Evolutionary conservation across 2,113 vertebrate species (phyloP), one percentile per base, ranked within the genome.

Genomic region (Barnardius zonarius): DNA sequence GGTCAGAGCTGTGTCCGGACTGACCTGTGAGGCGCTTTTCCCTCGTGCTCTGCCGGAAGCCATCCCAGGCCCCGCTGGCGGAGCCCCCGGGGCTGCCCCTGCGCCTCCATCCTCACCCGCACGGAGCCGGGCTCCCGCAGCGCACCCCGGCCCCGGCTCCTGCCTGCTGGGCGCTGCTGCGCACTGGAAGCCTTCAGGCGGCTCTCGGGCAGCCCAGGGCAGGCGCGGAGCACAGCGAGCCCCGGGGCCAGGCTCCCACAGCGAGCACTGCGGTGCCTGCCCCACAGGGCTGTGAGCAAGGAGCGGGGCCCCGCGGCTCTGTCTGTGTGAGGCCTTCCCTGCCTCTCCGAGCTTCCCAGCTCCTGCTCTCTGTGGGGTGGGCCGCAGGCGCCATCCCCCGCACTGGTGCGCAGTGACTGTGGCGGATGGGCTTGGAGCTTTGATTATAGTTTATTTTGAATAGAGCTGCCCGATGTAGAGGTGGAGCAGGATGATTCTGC

Each of bases 21-120:
- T 96, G 90, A 99, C 98, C 98, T 98, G 98, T 96, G 18, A 98
- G 97, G 66, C 97, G 95, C 82, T 97, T 97, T 94, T 98, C 98
- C 91, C 98, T 97, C 68, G 98, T 64, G 1, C 97, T 98, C 94
- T 95, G 99, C 98, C 99, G 98, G 98, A 99, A 98, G 76, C 95
- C 94, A 5, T 98, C 98, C 98, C 98, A 98, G 17, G 97, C 98
- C 92, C 96, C 98, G 98, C 98, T 97, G 94, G 96, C 94, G 61
- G 98, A 98, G 96, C 97, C 97, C 78, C 98, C 95, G 31, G 57
- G 94, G 69, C 79, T 98, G 98, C 10, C 77, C 80, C 2, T 6
- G 51, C 8, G 80, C 93, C 35, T 97, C 98, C 98, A 98, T 92
- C 79, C 86, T 67, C 14, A 1, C 35, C 70, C 25, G 1, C 19